These are phyloP conservation scores for Rhyacophila brunnea DNA, from an alignment of 1,140 invertebrate genomes.

Conservation along the genomic window DNA sequence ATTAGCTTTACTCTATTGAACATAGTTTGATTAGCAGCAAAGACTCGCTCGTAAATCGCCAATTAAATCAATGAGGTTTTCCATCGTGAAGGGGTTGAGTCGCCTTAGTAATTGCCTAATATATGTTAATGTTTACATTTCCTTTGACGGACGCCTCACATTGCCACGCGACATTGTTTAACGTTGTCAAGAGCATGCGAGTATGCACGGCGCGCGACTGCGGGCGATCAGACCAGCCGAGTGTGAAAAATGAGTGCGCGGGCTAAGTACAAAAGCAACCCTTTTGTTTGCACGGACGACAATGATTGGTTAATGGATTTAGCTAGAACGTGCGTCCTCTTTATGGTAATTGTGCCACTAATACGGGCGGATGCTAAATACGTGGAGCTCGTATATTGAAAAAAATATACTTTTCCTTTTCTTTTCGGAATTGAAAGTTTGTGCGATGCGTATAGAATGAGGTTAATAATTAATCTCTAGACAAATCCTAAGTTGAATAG, in stretches of 20 bases:
- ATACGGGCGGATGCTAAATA: constrained; percentile 18
- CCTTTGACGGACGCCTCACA: constrained; percentile 2
- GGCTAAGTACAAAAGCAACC: constrained; percentile 2
- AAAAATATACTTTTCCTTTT: too few relatives aligned
- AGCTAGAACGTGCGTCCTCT: neutral
- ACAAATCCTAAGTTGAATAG: too few relatives aligned
- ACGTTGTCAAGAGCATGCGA: constrained; percentile 1
- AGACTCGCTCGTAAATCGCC: too few relatives aligned
- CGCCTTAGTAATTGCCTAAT: too few relatives aligned
- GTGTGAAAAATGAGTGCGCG: neutral
- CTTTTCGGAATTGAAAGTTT: too few relatives aligned
- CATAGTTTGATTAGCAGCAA: too few relatives aligned
- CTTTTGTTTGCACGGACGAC: constrained; percentile 17
- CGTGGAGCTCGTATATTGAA: too few relatives aligned
- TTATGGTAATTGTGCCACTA: constrained; percentile 19
- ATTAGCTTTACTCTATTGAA: too few relatives aligned
- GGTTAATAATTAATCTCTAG: too few relatives aligned
- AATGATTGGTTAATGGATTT: constrained; percentile 25
- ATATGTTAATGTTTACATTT: constrained; percentile 14
- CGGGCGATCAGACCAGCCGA: constrained; percentile 4
- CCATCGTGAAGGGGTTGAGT: too few relatives aligned
- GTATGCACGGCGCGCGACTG: neutral
- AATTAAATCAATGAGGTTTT: too few relatives aligned
- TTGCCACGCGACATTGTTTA: neutral
- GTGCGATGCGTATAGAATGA: too few relatives aligned